Percentiles rank a stretch among this genome's conserved stretches.
These are phyloP conservation scores for Loxodonta africana DNA, from an alignment of 2,113 vertebrate genomes.

Conservation along the genomic window DNA sequence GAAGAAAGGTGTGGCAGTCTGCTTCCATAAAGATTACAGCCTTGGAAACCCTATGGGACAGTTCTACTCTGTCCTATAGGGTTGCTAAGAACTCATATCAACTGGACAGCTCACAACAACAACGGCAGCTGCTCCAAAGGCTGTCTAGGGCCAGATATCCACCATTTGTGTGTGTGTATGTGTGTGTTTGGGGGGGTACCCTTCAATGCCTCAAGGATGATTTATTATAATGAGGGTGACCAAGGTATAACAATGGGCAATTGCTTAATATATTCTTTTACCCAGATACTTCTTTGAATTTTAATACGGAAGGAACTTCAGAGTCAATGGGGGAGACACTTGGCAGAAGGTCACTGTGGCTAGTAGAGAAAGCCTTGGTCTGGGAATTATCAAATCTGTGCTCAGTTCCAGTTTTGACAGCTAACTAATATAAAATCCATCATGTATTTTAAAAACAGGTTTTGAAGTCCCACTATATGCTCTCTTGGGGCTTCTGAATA, in stretches of 20 bases:
- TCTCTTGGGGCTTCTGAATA: constrained; percentile 37
- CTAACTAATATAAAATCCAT: constrained; percentile 38
- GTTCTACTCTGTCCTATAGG: not conserved
- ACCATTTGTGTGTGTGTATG: not conserved
- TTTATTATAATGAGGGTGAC: not conserved
- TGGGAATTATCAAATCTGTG: constrained; percentile 1
- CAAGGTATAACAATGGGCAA: not conserved
- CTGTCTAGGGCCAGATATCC: not conserved
- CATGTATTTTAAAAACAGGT: constrained; percentile 38
- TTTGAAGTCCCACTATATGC: constrained; percentile 49
- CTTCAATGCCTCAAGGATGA: not conserved
- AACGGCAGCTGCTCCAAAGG: not conserved
- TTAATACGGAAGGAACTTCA: constrained; percentile 19
- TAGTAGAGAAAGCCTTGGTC: not conserved
- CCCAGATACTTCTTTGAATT: not conserved
- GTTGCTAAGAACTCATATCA: not conserved
- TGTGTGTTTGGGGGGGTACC: not conserved
- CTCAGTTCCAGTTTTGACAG: constrained; percentile 17
- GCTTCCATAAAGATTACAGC: not conserved
- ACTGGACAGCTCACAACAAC: not conserved
- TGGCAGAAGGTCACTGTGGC: not conserved
- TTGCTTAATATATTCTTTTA: not conserved
- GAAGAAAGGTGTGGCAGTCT: not conserved
- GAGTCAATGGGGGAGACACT: not conserved
- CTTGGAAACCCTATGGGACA: not conserved